Evolutionary conservation across 2,797 vertebrate genomes (phyloP).

Genomic region (Acanthiza pusilla): DNA sequence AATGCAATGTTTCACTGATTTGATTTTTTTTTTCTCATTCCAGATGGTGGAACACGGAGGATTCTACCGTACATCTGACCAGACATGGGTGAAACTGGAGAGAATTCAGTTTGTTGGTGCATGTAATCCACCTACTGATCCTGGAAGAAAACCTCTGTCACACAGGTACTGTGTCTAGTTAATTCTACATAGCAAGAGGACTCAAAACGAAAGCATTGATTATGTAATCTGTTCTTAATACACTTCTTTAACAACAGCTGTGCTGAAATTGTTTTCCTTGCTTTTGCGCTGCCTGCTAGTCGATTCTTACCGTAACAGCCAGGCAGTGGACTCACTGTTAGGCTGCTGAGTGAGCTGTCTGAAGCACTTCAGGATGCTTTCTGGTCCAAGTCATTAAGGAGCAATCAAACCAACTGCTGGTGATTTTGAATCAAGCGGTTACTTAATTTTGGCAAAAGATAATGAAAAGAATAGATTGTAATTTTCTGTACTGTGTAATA

Average conservation of each 20-base stretch:
- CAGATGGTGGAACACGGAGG: conserved; percentile 99
- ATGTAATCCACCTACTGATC: conserved; percentile 97
- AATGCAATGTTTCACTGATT: neutral
- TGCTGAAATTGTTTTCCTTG: neutral
- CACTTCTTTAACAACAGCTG: neutral
- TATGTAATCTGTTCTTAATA: neutral
- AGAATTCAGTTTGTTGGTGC: conserved; percentile 99
- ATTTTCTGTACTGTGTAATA: neutral
- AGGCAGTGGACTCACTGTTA: neutral
- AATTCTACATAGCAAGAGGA: neutral
- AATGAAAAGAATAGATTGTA: neutral
- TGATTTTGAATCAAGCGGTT: neutral
- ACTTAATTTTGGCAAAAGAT: neutral
- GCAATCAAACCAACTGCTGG: neutral
- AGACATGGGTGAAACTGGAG: conserved; percentile 98
- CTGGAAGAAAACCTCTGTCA: conserved; percentile 95
- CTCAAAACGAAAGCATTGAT: neutral
- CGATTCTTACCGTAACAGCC: neutral
- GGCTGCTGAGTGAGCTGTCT: neutral
- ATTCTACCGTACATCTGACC: conserved; percentile 97
- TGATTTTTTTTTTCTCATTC: neutral
- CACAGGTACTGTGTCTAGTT: conserved; percentile 80
- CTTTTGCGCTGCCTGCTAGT: neutral
- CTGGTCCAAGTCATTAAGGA: neutral
- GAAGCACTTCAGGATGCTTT: neutral